A percentile compares a stretch with the other conserved stretches of the same genome.
Evolutionary conservation across 2,113 vertebrate species (phyloP).

Genomic region (Mesembrinibis cayennensis): DNA sequence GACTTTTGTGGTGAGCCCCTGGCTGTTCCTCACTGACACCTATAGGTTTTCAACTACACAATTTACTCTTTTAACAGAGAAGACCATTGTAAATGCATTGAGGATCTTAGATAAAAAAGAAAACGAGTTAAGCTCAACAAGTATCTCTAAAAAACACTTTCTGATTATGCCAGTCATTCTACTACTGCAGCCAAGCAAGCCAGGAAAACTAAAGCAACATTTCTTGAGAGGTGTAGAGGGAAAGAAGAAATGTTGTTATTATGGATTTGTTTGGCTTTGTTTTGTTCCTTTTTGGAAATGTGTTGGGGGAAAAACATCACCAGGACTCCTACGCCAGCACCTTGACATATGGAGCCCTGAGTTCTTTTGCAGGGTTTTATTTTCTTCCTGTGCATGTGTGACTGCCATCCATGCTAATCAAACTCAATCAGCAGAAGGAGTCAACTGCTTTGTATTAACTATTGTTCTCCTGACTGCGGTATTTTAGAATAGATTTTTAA

Average conservation of each 20-base stretch:
- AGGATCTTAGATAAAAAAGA: neutral
- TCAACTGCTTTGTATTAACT: neutral
- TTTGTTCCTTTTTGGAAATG: neutral
- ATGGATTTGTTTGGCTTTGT: neutral
- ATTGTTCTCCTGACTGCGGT: constrained; percentile 1
- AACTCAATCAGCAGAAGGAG: neutral
- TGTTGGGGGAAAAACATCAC: neutral
- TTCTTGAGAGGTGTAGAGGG: neutral
- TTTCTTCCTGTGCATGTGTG: neutral
- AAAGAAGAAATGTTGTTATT: neutral
- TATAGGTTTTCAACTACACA: neutral
- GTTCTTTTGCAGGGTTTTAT: neutral
- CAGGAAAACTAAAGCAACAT: neutral
- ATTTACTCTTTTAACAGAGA: neutral
- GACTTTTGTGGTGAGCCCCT: neutral
- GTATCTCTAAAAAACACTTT: neutral
- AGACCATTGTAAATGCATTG: neutral
- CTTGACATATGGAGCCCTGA: neutral
- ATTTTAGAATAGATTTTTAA: constrained; percentile 11
- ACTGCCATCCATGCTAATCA: neutral
- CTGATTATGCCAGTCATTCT: neutral
- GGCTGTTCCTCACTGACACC: neutral
- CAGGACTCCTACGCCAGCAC: neutral
- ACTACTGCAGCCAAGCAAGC: neutral
- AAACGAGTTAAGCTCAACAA: neutral